Conservation (phyloP, 2,797 vertebrate species). For the Cynodonichthys magdalenae region DNA sequence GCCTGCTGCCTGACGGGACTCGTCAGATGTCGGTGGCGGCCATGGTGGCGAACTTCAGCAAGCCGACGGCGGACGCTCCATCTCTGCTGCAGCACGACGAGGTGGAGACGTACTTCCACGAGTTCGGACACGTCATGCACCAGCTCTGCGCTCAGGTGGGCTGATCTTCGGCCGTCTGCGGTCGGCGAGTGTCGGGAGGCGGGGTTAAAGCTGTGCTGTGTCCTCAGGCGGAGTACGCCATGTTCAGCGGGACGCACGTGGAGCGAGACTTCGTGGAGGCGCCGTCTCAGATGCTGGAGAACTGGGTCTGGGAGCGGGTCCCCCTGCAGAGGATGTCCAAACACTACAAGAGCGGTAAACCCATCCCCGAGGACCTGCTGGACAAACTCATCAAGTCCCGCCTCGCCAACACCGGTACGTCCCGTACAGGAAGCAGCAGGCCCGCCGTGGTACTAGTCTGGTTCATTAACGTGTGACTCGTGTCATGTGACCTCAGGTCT, state of each 20-base stretch:
- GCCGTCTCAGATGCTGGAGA: constrained; percentile 97
- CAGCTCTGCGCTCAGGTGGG: constrained; percentile 95
- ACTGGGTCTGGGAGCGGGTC: constrained; percentile 98
- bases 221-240: constrained; percentile 90
- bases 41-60: constrained; percentile 99
- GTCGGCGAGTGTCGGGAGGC: too few relatives aligned
- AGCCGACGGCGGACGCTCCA: constrained; percentile 86
- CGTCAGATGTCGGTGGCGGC: constrained; percentile 92
- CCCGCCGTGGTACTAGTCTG: too few relatives aligned
- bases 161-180: not conserved
- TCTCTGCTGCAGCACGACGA: constrained; percentile 96
- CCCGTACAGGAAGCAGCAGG: not conserved
- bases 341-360: constrained; percentile 85
- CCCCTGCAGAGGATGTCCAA: constrained; percentile 92
- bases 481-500: constrained; percentile 81
- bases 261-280: constrained; percentile 98
- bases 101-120: constrained; percentile 98
- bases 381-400: constrained; percentile 94
- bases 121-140: constrained; percentile 99
- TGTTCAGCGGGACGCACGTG: constrained; percentile 97
- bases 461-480: not conserved
- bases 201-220: not conserved
- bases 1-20: constrained; percentile 83
- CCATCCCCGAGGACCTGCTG: constrained; percentile 88
- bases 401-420: constrained; percentile 92